Percentiles rank a stretch among this genome's conserved stretches.
Conservation (phyloP, 2,113 vertebrate species). For the Lepidothrix coronata region DNA sequence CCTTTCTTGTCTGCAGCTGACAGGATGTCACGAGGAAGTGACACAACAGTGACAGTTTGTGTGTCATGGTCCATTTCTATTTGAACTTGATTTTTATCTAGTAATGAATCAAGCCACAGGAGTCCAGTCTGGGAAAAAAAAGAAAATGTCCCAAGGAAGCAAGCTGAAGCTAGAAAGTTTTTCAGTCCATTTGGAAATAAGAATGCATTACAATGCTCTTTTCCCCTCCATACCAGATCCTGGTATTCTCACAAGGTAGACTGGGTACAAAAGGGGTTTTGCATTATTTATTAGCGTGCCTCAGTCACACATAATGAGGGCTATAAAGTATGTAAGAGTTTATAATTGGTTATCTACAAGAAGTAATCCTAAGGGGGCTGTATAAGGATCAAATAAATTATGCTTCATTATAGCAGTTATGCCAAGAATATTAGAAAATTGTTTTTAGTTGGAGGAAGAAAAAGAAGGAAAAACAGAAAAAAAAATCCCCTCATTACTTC, state of each 20-base stretch:
- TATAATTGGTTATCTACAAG: slow-evolving; percentile 62
- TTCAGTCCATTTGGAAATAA: slow-evolving; percentile 45
- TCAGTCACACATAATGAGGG: slow-evolving; percentile 60
- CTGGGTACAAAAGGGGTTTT: slow-evolving; percentile 25
- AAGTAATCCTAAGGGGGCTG: slow-evolving; percentile 48
- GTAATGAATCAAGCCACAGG: slow-evolving; percentile 24
- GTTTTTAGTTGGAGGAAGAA: slow-evolving; percentile 50
- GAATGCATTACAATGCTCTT: slow-evolving; percentile 32
- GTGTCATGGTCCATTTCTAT: slow-evolving; percentile 22
- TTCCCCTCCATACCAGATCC: neutral
- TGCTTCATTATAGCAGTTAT: slow-evolving; percentile 64
- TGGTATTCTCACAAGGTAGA: slow-evolving; percentile 46
- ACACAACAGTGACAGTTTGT: neutral
- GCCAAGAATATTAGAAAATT: slow-evolving; percentile 54
- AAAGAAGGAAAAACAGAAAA: neutral
- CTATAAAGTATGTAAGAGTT: slow-evolving; percentile 61
- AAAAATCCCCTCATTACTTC: neutral
- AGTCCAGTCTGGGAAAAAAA: slow-evolving; percentile 6
- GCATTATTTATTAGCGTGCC: slow-evolving; percentile 65
- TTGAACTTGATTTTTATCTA: slow-evolving; percentile 56
- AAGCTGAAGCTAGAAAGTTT: slow-evolving; percentile 2
- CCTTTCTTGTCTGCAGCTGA: slow-evolving; percentile 28
- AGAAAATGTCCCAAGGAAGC: neutral
- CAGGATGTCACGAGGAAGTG: slow-evolving; percentile 8
- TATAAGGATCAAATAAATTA: slow-evolving; percentile 68